Evolutionary conservation across 2,888 invertebrate species (phyloP).

Genomic region (Ditylenchus weischeri): DNA sequence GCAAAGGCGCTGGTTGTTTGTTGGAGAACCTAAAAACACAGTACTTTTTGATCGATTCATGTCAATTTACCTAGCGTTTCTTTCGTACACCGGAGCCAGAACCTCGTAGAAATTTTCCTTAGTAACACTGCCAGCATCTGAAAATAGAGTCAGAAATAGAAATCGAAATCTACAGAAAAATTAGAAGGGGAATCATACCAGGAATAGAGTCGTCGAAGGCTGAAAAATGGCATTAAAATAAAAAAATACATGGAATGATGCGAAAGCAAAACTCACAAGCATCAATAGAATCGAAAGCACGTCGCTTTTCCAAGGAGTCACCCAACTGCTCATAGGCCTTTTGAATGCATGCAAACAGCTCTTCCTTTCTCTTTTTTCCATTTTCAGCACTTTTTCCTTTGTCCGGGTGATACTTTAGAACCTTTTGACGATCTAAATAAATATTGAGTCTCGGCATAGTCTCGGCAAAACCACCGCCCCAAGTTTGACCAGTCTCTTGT

Average conservation of each 20-base stretch:
- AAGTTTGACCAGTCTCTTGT: too few species aligned
- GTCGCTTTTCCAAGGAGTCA: conserved; percentile 66
- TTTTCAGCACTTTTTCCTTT: conserved; percentile 83
- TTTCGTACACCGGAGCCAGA: conserved; percentile 63
- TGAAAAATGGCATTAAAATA: too few species aligned
- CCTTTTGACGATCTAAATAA: conserved; percentile 73
- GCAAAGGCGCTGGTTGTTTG: conserved; percentile 74
- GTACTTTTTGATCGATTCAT: not conserved
- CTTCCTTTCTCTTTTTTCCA: conserved; percentile 78
- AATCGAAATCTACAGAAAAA: too few species aligned
- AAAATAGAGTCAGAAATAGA: too few species aligned
- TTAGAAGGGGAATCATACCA: too few species aligned
- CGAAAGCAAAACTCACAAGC: conserved; percentile 63
- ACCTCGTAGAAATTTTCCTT: conserved; percentile 69
- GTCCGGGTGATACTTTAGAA: conserved; percentile 93
- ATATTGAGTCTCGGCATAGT: too few species aligned
- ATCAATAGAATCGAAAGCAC: conserved; percentile 94
- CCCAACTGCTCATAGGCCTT: conserved; percentile 64
- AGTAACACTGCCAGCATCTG: too few species aligned
- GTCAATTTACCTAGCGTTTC: conserved; percentile 63
- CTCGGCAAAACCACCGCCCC: not conserved
- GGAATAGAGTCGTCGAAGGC: conserved; percentile 2
- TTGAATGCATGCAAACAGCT: conserved; percentile 97
- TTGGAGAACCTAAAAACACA: conserved; percentile 25
- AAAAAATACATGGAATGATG: too few species aligned